Evolutionary conservation across 2,888 invertebrate species (phyloP).

Genomic region (Diplolepis rosae): DNA sequence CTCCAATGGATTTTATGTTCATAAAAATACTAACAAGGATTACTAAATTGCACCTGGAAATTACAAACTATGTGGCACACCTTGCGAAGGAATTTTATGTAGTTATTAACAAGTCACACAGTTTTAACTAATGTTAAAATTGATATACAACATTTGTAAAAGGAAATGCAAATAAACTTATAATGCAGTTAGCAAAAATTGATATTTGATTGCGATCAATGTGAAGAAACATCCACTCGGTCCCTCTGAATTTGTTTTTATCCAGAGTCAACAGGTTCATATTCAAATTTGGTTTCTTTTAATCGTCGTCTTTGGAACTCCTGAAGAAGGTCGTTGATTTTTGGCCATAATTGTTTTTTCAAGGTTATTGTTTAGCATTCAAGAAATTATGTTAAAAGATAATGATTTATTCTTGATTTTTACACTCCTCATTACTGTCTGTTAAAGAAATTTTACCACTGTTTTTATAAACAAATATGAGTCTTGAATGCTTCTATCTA

Average conservation of each 20-base stretch:
- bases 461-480: neutral
- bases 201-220: neutral
- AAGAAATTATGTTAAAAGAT: neutral
- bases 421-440: neutral
- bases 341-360: neutral
- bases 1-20: neutral
- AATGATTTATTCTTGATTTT: neutral
- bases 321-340: conserved; percentile 13
- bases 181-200: neutral
- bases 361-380: neutral
- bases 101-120: neutral
- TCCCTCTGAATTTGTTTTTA: neutral
- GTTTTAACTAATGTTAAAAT: neutral
- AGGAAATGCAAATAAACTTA: conserved; percentile 7
- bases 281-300: neutral
- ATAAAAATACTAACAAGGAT: conserved; percentile 5
- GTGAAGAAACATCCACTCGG: neutral
- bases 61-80: neutral
- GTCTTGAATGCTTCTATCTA: conserved; percentile 9
- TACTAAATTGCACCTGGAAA: neutral
- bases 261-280: neutral
- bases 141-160: neutral
- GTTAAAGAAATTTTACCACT: neutral
- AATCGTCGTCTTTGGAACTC: neutral
- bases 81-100: neutral